These are phyloP conservation scores for Grammomys dolichurus DNA, from an alignment of 2,113 vertebrate genomes.

Conservation along the genomic window DNA sequence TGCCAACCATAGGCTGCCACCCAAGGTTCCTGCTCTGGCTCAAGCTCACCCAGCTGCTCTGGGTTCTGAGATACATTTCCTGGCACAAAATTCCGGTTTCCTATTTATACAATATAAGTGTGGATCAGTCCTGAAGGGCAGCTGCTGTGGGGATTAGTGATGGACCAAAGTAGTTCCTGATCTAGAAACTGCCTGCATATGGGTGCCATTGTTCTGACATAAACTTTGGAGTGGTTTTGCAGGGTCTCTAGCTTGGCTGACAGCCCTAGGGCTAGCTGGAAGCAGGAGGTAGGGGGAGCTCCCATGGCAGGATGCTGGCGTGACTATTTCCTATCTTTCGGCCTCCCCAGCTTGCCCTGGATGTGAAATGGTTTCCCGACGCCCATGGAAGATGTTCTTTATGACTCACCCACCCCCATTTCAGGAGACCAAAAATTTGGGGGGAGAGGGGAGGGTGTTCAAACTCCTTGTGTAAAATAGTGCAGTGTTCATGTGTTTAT, in stretches of 20 bases:
- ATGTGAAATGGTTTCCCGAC: neutral
- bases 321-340: neutral
- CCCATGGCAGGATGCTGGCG: no score
- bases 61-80: neutral
- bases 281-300: neutral
- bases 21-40: neutral
- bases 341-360: neutral
- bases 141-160: neutral
- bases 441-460: neutral
- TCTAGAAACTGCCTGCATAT: neutral
- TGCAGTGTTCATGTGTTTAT: neutral
- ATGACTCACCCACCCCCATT: neutral
- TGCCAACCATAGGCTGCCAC: neutral
- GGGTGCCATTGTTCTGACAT: neutral
- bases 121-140: neutral
- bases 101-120: neutral
- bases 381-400: neutral
- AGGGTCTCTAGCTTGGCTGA: neutral
- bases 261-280: neutral
- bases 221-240: neutral
- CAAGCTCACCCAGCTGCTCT: neutral
- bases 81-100: neutral
- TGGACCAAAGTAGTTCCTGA: neutral
- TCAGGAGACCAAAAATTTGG: neutral
- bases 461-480: neutral